Percentiles rank a stretch among this genome's conserved stretches.
These are phyloP conservation scores for Sceliomorpha sp. DNA, from an alignment of 2,888 invertebrate species.

Conservation along the genomic window DNA sequence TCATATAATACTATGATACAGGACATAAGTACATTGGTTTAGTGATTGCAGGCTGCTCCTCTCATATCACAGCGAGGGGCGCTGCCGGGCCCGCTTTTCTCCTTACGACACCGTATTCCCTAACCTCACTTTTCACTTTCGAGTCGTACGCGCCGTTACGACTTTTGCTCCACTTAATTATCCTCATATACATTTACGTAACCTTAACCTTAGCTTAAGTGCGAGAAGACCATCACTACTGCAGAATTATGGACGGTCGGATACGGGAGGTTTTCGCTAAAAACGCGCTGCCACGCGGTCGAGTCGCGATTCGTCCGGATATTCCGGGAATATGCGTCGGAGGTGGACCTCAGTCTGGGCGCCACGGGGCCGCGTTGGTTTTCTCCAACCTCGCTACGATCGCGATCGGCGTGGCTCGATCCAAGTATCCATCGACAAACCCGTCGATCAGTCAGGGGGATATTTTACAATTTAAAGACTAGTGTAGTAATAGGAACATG, in stretches of 20 bases:
- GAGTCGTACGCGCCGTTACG: too few relatives aligned
- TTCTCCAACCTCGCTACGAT: conserved; percentile 46
- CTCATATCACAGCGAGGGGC: conserved; percentile 81
- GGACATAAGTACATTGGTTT: conserved; percentile 81
- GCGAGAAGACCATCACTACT: conserved; percentile 68
- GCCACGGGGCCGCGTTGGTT: conserved; percentile 53
- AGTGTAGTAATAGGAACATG: conserved; percentile 80
- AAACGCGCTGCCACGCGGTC: conserved; percentile 71
- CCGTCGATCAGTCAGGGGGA: conserved; percentile 55
- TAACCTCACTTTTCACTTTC: too few relatives aligned
- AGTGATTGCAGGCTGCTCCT: conserved; percentile 81
- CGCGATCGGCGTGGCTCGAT: conserved; percentile 45
- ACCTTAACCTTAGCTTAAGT: conserved; percentile 60
- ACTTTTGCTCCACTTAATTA: too few relatives aligned
- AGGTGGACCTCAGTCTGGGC: conserved; percentile 74
- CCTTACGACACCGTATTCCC: too few relatives aligned
- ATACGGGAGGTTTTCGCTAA: conserved; percentile 57
- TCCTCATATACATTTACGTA: conserved; percentile 62
- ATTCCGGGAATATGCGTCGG: too few relatives aligned
- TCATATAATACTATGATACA: conserved; percentile 77
- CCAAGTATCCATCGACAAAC: conserved; percentile 22
- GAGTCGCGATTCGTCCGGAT: too few relatives aligned
- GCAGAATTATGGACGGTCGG: conserved; percentile 66
- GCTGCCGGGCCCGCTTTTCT: conserved; percentile 80
- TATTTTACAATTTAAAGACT: conserved; percentile 75